Base-by-base conservation (phyloP, 2,888 invertebrate genomes). In the Thereva nobilitata region DNA sequence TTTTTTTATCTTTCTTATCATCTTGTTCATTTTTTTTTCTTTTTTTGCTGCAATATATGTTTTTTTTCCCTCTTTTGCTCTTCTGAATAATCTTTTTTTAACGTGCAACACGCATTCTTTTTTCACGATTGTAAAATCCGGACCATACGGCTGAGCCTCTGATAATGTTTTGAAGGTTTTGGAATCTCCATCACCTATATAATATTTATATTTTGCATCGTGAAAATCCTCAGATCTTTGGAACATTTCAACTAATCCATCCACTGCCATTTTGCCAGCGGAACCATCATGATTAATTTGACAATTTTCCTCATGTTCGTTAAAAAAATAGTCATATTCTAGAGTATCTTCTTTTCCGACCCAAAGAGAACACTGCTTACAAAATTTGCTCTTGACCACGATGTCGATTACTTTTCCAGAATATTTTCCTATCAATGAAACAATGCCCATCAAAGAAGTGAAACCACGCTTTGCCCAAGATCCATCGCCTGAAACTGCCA, bases 221-320 rank as follows among this genome's bases (percentile, higher is more conserved):
- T 49, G 40, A 10, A 50, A 7, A 2, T 64, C 9, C 23, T 23
- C 54, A 41, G 53, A 41, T 6, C 9, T 52, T 41, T 52, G 8
- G 23, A 63, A 50, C 50, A 50, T 63, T 47, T 63, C 44, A 38
- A 40, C 34, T 49, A 52, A 2, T 41, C 49, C 40, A 63, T 49
- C 49, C 38, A 63, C 63, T 50, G 40, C 64, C 64, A 53, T 64
- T 42, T 8, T 34, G 6, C 64, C 64, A 34, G 64, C n/a, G 34
- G 34, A 41, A 5, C 42, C 52, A 7, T 64, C 52, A 52, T 64
- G 64, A 53, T 64, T 61, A 4, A 40, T 40, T 7, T 5, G 41
- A 40, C 53, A 64, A n/a, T 64, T 9, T n/a, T 38, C 42, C 23
- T 40, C 49, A n/a, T 64, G 52, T 23, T 41, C 12, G 50, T 64